A percentile compares a stretch with the other conserved stretches of the same genome.
Evolutionary conservation across 2,888 invertebrate genomes (phyloP).

Genomic region (Halictus ligatus): DNA sequence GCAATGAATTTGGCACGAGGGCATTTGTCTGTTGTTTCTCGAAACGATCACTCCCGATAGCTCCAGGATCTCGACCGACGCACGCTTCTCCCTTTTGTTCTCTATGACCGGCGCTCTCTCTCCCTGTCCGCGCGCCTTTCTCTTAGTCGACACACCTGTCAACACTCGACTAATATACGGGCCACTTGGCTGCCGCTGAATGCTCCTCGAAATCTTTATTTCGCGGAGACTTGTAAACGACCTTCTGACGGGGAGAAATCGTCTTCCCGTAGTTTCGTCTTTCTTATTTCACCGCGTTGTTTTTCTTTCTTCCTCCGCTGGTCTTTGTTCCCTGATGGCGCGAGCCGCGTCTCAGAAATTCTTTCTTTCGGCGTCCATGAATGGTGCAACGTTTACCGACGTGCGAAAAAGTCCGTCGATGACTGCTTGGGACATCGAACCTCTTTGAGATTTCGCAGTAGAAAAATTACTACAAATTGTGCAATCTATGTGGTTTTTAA

Average conservation of each 20-base stretch:
- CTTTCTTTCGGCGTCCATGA: background rate
- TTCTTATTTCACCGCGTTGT: background rate
- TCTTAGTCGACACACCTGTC: constrained; percentile 46
- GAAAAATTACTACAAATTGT: too few species aligned
- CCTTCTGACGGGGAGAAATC: constrained; percentile 30
- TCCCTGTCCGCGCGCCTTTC: constrained; percentile 21
- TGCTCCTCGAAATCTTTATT: constrained; percentile 56
- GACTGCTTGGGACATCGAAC: background rate
- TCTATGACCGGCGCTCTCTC: constrained; percentile 19
- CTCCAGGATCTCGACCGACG: background rate
- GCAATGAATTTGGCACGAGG: background rate
- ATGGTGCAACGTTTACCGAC: background rate
- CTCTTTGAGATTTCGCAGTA: too few species aligned
- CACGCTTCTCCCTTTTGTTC: constrained; percentile 14
- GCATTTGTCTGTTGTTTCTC: background rate
- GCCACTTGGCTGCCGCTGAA: constrained; percentile 33
- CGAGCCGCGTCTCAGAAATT: background rate
- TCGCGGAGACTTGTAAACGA: constrained; percentile 46
- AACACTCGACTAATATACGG: constrained; percentile 45
- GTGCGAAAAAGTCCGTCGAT: background rate
- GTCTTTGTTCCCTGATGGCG: constrained; percentile 4
- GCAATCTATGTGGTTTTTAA: background rate
- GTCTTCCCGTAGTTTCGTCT: constrained; percentile 11
- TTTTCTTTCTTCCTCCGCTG: background rate
- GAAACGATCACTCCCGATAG: background rate